These are phyloP conservation scores for Syngnathoides biaculeatus DNA, from an alignment of 2,113 vertebrate species.

Conservation along the genomic window DNA sequence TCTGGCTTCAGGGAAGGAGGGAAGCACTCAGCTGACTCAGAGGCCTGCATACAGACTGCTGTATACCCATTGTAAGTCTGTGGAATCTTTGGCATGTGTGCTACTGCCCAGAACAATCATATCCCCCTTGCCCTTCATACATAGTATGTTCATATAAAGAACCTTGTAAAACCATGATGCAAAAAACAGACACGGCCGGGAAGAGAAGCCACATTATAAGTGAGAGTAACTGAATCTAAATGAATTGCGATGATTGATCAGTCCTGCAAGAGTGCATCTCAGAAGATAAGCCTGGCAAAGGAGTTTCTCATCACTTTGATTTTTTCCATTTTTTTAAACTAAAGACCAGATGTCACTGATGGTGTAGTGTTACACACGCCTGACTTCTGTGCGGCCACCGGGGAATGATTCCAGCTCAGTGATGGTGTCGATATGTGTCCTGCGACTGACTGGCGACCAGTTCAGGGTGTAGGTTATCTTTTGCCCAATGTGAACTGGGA, in stretches of 20 bases:
- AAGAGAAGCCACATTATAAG: constrained; percentile 4
- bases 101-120: constrained; percentile 42
- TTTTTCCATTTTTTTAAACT: background rate
- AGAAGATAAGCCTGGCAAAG: constrained; percentile 13
- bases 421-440: too few species aligned
- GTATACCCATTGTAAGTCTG: constrained; percentile 43
- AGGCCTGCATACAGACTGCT: constrained; percentile 44
- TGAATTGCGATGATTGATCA: constrained; percentile 29
- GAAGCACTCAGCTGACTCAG: constrained; percentile 55
- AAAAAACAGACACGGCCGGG: constrained; percentile 16
- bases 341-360: too few species aligned
- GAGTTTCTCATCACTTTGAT: constrained; percentile 11
- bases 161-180: constrained; percentile 33
- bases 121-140: background rate
- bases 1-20: constrained; percentile 32
- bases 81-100: constrained; percentile 64
- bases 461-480: too few species aligned
- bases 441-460: too few species aligned
- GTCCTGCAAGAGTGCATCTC: constrained; percentile 6
- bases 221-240: constrained; percentile 23
- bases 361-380: too few species aligned
- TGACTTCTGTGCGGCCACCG: too few species aligned
- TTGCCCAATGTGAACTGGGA: too few species aligned
- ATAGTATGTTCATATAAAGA: constrained; percentile 37
- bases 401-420: too few species aligned